Evolutionary conservation across 1,140 invertebrate species (phyloP), one percentile per base, ranked within the genome.

Genomic region (Aradophagus sp.): DNA sequence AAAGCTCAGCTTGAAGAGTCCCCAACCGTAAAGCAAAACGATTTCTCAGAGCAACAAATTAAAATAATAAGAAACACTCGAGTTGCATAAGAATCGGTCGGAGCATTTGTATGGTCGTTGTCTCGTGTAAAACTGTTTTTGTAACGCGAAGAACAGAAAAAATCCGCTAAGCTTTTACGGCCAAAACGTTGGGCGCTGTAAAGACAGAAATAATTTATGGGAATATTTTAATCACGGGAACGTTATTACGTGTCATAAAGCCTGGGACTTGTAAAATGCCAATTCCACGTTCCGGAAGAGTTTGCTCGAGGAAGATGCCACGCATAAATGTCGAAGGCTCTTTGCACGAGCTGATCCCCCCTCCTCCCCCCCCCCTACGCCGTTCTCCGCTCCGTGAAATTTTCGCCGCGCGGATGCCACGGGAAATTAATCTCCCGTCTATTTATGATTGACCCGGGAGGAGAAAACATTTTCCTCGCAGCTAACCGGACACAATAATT

Each of bases 291-390:
- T 63, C 58, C 67, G 58, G 67, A 63, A 70, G 58, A 44, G 35
- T 26, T 5, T 45, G n/a, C 2, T 44, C 12, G 14, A n/a, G 15
- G 44, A 56, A 62, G 67, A 45, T 45, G 31, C 41, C 5, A 5
- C 44, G 23, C 15, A 44, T 55, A 63, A 70, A 70, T 44, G 66
- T n/a, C n/a, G n/a, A n/a, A n/a, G n/a, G n/a, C n/a, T n/a, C n/a
- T n/a, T n/a, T n/a, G n/a, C n/a, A n/a, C n/a, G n/a, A n/a, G n/a
- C n/a, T n/a, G n/a, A n/a, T n/a, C n/a, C n/a, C n/a, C n/a, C n/a
- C n/a, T n/a, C n/a, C n/a, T 50, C 50, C 23, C 27, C 17, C 56
- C 63, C 52, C 52, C 58, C 38, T 38, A 17, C 19, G 23, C 12
- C 15, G n/a, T 31, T 45, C 35, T 56, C 50, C 29, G 53, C 36